phyloP scores from a whole-genome alignment of 2,113 vertebrate species.

The Zapornia atra region DNA sequence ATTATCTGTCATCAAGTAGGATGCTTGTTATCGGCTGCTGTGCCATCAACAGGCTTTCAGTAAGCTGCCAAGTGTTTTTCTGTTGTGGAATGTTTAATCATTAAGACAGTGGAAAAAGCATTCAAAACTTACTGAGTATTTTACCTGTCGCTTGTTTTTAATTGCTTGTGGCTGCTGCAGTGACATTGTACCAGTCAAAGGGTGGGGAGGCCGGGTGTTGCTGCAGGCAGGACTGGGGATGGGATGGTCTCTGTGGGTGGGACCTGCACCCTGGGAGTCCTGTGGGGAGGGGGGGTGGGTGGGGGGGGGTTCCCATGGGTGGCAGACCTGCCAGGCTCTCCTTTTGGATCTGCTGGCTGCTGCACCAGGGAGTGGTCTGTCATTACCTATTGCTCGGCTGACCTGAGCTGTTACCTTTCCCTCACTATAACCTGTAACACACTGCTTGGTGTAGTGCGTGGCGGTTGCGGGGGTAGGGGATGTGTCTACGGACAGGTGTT shows the following conservation, averaged over 20 bases:
- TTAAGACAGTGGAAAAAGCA: neutral
- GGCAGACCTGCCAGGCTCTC: neutral
- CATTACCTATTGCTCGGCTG: fast-evolving
- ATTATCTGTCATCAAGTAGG: slow-evolving; percentile 63
- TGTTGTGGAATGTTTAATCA: slow-evolving; percentile 33
- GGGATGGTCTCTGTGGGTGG: neutral
- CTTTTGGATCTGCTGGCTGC: neutral
- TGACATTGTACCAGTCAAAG: neutral
- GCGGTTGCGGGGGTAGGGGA: fast-evolving
- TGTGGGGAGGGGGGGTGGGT: no score
- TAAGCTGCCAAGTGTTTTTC: slow-evolving; percentile 45
- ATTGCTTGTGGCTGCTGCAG: neutral
- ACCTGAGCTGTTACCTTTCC: fast-evolving
- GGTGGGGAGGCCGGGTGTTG: neutral
- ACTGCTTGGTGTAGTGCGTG: fast-evolving
- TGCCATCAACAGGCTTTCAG: slow-evolving; percentile 43
- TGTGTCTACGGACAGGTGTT: fast-evolving
- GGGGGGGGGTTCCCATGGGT: fast-evolving
- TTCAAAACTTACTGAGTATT: neutral
- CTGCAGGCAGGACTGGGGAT: fast-evolving
- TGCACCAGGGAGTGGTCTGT: fast-evolving
- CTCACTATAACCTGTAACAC: fast-evolving
- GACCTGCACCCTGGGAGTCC: no score
- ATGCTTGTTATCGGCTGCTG: slow-evolving; percentile 20
- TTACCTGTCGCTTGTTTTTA: neutral